These are phyloP conservation scores for Urocitellus parryii DNA, from an alignment of 2,113 vertebrate genomes.

Conservation along the genomic window DNA sequence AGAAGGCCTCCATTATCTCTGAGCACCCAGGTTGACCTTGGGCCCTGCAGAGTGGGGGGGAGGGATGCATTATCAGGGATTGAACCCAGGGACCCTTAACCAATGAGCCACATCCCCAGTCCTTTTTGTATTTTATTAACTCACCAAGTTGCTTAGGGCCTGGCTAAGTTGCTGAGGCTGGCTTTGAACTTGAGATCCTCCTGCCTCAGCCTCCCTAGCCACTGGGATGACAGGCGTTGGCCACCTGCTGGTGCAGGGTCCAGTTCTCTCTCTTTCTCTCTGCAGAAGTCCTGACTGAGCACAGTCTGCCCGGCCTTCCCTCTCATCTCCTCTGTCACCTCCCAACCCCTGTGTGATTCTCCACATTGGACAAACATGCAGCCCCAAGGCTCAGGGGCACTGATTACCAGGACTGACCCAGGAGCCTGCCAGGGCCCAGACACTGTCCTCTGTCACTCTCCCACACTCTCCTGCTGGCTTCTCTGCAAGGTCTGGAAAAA, in stretches of 20 bases:
- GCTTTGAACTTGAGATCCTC: no score
- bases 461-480: accelerated
- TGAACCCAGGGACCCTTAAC: no score
- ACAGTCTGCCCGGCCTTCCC: background rate
- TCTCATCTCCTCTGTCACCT: background rate
- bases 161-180: no score
- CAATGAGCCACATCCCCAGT: no score
- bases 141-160: no score
- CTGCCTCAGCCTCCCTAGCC: no score
- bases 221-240: no score
- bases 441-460: accelerated
- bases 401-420: background rate
- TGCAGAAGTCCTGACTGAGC: background rate
- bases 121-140: no score
- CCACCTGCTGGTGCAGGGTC: no score
- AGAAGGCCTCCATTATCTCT: background rate
- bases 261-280: background rate
- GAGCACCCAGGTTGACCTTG: background rate
- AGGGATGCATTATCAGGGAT: no score
- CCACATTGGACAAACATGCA: background rate
- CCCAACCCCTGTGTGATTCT: background rate
- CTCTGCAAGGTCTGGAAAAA: background rate
- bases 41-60: background rate
- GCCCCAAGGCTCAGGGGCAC: background rate
- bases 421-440: background rate